A percentile compares a stretch with the other conserved stretches of the same genome.
These are phyloP conservation scores for Sinosuthora webbiana DNA, from an alignment of 2,113 vertebrate genomes.

Conservation along the genomic window DNA sequence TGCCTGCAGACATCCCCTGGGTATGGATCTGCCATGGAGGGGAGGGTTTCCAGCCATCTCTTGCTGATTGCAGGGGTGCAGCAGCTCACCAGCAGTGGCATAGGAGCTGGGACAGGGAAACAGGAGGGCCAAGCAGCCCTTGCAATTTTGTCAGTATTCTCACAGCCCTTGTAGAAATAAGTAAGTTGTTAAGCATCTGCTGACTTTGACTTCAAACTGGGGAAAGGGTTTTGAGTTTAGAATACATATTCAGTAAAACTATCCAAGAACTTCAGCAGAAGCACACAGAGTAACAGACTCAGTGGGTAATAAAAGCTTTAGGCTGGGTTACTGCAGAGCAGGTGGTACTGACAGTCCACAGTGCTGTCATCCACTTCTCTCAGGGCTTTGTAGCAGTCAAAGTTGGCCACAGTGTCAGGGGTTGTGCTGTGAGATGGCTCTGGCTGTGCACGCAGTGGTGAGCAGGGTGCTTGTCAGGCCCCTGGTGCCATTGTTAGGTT, in stretches of 20 bases:
- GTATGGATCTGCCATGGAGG: fast-evolving
- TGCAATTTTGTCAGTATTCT: neutral
- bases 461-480: neutral
- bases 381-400: neutral
- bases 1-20: neutral
- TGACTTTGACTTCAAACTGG: neutral
- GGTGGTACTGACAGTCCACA: fast-evolving
- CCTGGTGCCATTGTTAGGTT: neutral
- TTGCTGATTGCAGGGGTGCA: neutral
- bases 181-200: neutral
- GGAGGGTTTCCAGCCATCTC: neutral
- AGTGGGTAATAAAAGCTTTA: neutral
- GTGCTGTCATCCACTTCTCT: neutral
- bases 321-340: neutral
- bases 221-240: neutral
- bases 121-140: neutral
- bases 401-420: neutral
- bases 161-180: neutral
- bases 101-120: neutral
- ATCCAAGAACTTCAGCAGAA: neutral
- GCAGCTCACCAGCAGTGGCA: neutral
- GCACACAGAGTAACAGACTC: neutral
- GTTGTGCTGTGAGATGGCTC: neutral
- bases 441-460: neutral
- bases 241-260: neutral